Conservation (phyloP, 2,797 vertebrate genomes). For the Vultur gryphus region DNA sequence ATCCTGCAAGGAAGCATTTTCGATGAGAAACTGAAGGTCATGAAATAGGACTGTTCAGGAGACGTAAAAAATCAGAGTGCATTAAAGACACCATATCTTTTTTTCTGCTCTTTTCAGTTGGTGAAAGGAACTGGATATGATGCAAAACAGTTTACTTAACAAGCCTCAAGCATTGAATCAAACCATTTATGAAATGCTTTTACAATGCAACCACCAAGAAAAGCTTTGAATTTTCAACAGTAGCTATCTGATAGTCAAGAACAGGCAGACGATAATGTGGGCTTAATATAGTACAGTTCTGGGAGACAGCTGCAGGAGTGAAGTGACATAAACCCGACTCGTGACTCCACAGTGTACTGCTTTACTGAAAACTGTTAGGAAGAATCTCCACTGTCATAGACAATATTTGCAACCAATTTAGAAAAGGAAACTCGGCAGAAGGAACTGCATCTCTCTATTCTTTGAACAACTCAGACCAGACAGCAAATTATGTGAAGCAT, state of each 20-base stretch:
- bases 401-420: neutral
- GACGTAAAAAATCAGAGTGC: neutral
- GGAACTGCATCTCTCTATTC: neutral
- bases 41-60: neutral
- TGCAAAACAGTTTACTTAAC: neutral
- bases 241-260: slow-evolving; percentile 20
- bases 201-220: neutral
- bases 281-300: slow-evolving; percentile 42
- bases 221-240: slow-evolving; percentile 20
- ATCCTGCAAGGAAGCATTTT: neutral
- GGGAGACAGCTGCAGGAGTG: slow-evolving; percentile 8
- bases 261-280: neutral
- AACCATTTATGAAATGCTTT: slow-evolving; percentile 1
- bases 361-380: neutral
- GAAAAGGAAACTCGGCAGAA: neutral
- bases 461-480: neutral
- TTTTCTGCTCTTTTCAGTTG: neutral
- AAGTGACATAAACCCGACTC: slow-evolving; percentile 52
- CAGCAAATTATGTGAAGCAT: neutral
- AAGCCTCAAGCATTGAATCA: neutral
- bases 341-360: neutral
- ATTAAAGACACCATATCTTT: neutral
- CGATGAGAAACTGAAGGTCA: neutral
- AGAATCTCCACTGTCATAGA: neutral
- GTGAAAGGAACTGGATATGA: neutral